phyloP scores from a whole-genome alignment of 2,797 vertebrate genomes.

The Sebastiscus albofasciatus region DNA sequence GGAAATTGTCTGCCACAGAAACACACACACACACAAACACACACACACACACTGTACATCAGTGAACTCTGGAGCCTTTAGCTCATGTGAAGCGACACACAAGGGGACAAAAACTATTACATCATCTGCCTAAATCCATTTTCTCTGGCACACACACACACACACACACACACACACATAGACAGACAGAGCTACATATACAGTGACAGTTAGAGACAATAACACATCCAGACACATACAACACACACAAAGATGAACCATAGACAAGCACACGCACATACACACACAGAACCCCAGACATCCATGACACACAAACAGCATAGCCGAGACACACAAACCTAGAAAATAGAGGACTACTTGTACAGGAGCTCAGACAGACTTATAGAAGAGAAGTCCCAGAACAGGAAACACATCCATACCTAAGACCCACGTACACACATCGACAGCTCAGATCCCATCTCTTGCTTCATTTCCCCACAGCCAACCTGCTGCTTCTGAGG shows the following conservation, averaged over 20 bases:
- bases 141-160: conserved; percentile 1
- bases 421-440: not conserved
- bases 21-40: not conserved
- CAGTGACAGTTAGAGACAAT: conserved; percentile 9
- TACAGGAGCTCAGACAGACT: not conserved
- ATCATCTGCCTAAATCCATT: conserved; percentile 59
- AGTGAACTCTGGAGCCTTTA: conserved; percentile 37
- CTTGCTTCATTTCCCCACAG: conserved; percentile 44
- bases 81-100: conserved; percentile 44
- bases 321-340: not conserved
- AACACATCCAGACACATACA: conserved; percentile 16
- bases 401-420: conserved; percentile 1
- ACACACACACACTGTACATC: not conserved
- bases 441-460: conserved; percentile 24
- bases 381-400: not conserved
- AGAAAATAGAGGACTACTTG: conserved; percentile 4
- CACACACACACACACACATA: not conserved
- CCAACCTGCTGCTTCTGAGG: conserved; percentile 48
- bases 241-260: not conserved
- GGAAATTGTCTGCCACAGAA: conserved; percentile 10
- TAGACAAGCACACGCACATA: not conserved
- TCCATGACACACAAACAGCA: not conserved
- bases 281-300: not conserved
- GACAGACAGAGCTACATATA: not conserved
- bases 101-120: conserved; percentile 52